Conservation (phyloP, 2,797 vertebrate genomes). For the Myripristis murdjan region DNA sequence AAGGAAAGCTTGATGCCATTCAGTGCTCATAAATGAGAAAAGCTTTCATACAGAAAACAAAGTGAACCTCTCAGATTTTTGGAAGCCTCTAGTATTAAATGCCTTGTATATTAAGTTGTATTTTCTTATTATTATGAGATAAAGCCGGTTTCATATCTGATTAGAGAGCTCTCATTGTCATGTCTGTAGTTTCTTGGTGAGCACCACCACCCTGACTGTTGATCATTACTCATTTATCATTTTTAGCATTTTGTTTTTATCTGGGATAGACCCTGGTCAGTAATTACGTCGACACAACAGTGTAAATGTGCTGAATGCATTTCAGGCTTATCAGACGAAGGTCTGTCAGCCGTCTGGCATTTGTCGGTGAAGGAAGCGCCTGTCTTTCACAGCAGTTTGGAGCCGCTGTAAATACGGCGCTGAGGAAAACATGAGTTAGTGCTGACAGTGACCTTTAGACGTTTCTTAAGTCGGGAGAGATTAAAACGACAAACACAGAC, state of each 20-base stretch:
- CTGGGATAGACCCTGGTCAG: neutral
- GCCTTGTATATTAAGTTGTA: neutral
- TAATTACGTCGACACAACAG: neutral
- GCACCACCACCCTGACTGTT: neutral
- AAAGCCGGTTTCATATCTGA: neutral
- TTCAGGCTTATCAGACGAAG: too few relatives aligned
- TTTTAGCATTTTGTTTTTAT: neutral
- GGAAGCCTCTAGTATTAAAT: too few relatives aligned
- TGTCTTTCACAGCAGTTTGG: neutral
- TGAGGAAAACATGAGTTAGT: constrained; percentile 5
- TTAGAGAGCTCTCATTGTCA: too few relatives aligned
- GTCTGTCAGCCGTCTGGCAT: neutral
- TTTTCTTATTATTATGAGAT: neutral
- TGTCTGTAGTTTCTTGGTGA: too few relatives aligned
- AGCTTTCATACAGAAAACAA: too few relatives aligned
- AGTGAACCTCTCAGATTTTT: too few relatives aligned
- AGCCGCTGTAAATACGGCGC: neutral
- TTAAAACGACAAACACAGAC: neutral
- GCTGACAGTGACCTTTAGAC: neutral
- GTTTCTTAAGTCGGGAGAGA: neutral
- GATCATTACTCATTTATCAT: neutral
- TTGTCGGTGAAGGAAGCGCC: neutral
- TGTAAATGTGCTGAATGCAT: neutral
- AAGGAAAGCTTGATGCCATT: too few relatives aligned
- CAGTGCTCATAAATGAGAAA: too few relatives aligned